Percentiles rank a stretch among this genome's conserved stretches.
phyloP scores from a whole-genome alignment of 2,113 vertebrate genomes.

The Polypterus senegalus region DNA sequence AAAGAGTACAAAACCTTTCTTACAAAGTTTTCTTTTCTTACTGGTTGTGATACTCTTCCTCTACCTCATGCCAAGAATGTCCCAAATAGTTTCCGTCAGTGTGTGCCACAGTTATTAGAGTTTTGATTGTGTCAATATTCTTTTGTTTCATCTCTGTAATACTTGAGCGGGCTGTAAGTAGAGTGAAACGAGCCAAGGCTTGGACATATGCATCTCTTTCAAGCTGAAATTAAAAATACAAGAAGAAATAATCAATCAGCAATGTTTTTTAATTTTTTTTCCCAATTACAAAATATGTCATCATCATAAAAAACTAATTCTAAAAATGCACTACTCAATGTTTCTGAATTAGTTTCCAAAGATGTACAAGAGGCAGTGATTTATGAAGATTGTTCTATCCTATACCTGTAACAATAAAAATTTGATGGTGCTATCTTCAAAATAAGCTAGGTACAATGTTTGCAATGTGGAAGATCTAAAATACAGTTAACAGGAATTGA shows the following conservation, averaged over 20 bases:
- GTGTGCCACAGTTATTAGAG: conserved; percentile 91
- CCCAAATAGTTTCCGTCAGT: conserved; percentile 94
- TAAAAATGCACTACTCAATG: neutral
- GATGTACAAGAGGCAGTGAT: too few relatives aligned
- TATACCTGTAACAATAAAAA: too few relatives aligned
- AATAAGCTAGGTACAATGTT: too few relatives aligned
- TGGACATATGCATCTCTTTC: conserved; percentile 92
- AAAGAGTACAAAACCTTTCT: neutral
- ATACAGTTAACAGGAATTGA: too few relatives aligned
- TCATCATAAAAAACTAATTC: too few relatives aligned
- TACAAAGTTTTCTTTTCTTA: conserved; percentile 13
- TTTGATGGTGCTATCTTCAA: too few relatives aligned
- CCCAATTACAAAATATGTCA: too few relatives aligned
- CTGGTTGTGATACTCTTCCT: too few relatives aligned
- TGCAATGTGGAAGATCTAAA: too few relatives aligned
- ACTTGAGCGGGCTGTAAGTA: conserved; percentile 91
- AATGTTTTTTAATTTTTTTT: too few relatives aligned
- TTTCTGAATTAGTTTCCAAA: neutral
- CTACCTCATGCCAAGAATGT: conserved; percentile 93
- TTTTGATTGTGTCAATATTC: conserved; percentile 97
- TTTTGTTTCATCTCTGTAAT: conserved; percentile 99
- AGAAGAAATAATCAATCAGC: conserved; percentile 12
- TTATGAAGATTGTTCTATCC: too few relatives aligned
- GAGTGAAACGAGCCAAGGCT: conserved; percentile 84
- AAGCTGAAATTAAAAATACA: conserved; percentile 46